Base-by-base conservation (phyloP, 2,888 invertebrate species). In the Pammene aurita region DNA sequence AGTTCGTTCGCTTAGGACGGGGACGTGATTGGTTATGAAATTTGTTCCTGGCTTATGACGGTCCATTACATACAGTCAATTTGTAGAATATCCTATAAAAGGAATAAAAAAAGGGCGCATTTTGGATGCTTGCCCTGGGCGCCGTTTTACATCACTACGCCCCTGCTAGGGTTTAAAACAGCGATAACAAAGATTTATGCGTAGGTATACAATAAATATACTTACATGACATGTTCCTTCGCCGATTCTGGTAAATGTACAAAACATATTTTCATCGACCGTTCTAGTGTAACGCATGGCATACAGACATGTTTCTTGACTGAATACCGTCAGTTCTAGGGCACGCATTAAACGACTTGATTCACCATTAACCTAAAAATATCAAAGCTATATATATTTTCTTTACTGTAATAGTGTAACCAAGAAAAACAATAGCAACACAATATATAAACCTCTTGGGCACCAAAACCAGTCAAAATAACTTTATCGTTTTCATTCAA, bases 141-240 rank as follows among this genome's bases (percentile, higher is more conserved):
- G n/a, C n/a, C n/a, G n/a, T n/a, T n/a, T n/a, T n/a, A n/a, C n/a
- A n/a, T n/a, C n/a, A n/a, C n/a, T n/a, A n/a, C n/a, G n/a, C n/a
- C n/a, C n/a, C n/a, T n/a, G n/a, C n/a, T n/a, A 26, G 38, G 6
- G 38, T 7, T 38, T 38, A 38, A 9, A 38, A 38, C 38, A 5
- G 7, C 0, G 38, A 38, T 38, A 38, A 38, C 38, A 38, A 38
- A 9, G 34, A 34, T 34, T 11, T 42, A 11, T 0, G 42, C 0
- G 7, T 11, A 11, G 11, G 42, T 42, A 38, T 9, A 18, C 2
- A 26, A 48, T 26, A 5, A 34, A 42, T 9, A 26, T 67, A 87
- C 91, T 88, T 79, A 92, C 92, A 68, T 87, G 87, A 70, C 92
- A 92, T 34, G 90, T 87, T 66, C 92, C 91, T 81, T 91, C 82